Percentiles rank a stretch among this genome's conserved stretches.
phyloP scores from a whole-genome alignment of 2,797 vertebrate genomes.

The Poliocrania exsul region DNA sequence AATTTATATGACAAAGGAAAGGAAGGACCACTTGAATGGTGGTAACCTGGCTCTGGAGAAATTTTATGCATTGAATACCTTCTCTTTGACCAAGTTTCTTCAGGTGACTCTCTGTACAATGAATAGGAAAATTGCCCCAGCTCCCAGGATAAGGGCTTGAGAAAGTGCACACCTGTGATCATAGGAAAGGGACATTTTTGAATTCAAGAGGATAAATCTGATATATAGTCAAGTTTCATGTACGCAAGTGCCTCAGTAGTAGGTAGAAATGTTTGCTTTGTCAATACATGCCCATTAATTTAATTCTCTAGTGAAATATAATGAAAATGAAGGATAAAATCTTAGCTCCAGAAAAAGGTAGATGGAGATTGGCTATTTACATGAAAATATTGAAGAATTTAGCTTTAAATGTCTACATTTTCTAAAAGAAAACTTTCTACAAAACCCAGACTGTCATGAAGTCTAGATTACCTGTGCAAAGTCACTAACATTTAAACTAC shows the following conservation, averaged over 20 bases:
- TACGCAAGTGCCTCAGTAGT: not conserved
- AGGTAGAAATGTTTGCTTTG: not conserved
- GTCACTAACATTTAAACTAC: not conserved
- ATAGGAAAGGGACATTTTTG: not conserved
- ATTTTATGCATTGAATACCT: not conserved
- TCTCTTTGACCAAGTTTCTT: not conserved
- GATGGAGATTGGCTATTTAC: not conserved
- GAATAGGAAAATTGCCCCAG: not conserved
- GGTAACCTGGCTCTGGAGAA: not conserved
- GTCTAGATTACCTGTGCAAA: not conserved
- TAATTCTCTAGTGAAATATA: not conserved
- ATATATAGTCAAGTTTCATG: not conserved
- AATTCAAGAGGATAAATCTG: not conserved
- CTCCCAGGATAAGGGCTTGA: not conserved
- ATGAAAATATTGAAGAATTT: not conserved
- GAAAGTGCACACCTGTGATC: not conserved
- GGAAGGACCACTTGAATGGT: not conserved
- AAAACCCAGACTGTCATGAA: not conserved
- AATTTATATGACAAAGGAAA: not conserved
- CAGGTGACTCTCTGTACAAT: not conserved
- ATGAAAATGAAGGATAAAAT: not conserved
- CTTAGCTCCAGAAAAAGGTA: not conserved
- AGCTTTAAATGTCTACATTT: not conserved
- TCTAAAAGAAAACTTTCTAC: not conserved
- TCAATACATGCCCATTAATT: not conserved